Evolutionary conservation across 2,888 invertebrate genomes (phyloP).

Genomic region (Drosophila affinis): DNA sequence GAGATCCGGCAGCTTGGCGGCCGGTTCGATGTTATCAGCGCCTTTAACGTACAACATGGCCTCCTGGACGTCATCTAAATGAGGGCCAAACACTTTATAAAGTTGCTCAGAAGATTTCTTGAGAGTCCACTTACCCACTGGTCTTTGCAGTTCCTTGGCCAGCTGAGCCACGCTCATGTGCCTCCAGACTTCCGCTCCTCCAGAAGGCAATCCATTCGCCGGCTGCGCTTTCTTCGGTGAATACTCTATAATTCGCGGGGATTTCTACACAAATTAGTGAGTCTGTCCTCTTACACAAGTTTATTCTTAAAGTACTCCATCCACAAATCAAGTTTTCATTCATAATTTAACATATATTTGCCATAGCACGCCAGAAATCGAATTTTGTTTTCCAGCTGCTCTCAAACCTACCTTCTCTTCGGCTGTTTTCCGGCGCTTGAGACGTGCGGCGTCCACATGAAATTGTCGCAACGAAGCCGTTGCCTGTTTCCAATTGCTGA

Average conservation of each 20-base stretch:
- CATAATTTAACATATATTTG: not conserved
- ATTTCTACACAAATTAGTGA: conserved; percentile 83
- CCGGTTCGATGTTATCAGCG: conserved; percentile 85
- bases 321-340: not conserved
- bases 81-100: not conserved
- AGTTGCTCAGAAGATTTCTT: not conserved
- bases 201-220: conserved; percentile 32
- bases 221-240: conserved; percentile 81
- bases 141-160: conserved; percentile 87
- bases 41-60: conserved; percentile 88
- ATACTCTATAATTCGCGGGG: conserved; percentile 86
- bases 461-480: conserved; percentile 33
- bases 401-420: conserved; percentile 86
- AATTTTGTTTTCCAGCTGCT: not conserved
- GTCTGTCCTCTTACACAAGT: conserved; percentile 30
- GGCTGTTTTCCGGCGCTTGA: conserved; percentile 86
- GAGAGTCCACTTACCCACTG: conserved; percentile 85
- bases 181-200: conserved; percentile 87
- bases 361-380: not conserved
- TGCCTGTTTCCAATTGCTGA: conserved; percentile 6
- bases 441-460: conserved; percentile 77
- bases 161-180: conserved; percentile 92
- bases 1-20: conserved; percentile 87
- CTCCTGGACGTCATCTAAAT: conserved; percentile 88
- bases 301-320: not conserved